These are phyloP conservation scores for Dallia pectoralis DNA, from an alignment of 2,797 vertebrate species.

Conservation along the genomic window DNA sequence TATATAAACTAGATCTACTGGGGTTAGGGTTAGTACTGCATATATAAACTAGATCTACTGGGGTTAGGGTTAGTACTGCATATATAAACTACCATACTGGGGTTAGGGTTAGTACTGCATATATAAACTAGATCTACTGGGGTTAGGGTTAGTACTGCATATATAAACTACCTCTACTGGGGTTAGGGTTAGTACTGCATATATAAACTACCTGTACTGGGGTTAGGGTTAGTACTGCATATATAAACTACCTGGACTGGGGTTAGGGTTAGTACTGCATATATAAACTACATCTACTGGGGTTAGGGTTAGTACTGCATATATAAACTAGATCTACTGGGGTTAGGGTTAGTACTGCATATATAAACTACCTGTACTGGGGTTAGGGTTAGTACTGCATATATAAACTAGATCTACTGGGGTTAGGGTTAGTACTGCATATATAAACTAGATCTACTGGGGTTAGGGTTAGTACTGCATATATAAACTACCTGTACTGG, in stretches of 20 bases:
- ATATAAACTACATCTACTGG: neutral
- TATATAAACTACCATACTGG: constrained; percentile 59
- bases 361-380: constrained; percentile 61
- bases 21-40: too few species aligned
- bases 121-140: constrained; percentile 61
- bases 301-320: neutral
- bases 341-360: constrained; percentile 26
- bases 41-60: neutral
- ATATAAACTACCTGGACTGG: constrained; percentile 61
- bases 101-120: constrained; percentile 20
- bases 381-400: constrained; percentile 51
- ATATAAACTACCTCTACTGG: neutral
- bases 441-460: constrained; percentile 73
- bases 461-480: constrained; percentile 27
- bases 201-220: constrained; percentile 73
- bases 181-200: neutral
- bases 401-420: neutral
- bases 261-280: constrained; percentile 51
- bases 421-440: neutral
- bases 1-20: neutral
- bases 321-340: constrained; percentile 75
- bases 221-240: constrained; percentile 27
- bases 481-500: neutral
- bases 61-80: neutral
- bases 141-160: constrained; percentile 45